A percentile compares a stretch with the other conserved stretches of the same genome.
These are phyloP conservation scores for Dermatophagoides farinae DNA, from an alignment of 1,140 invertebrate genomes.

Conservation along the genomic window DNA sequence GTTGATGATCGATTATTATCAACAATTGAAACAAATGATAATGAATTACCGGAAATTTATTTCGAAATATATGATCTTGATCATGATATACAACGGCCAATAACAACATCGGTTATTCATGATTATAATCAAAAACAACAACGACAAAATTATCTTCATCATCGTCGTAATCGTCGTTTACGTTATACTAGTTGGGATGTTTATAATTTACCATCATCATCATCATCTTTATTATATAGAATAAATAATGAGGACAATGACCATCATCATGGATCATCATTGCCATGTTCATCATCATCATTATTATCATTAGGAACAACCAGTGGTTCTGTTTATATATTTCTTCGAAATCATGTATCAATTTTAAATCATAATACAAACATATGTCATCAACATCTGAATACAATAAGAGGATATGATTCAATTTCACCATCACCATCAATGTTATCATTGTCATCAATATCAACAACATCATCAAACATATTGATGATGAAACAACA, in stretches of 20 bases:
- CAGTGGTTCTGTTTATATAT: not conserved
- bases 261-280: not conserved
- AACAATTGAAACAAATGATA: not conserved
- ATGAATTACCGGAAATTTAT: not conserved
- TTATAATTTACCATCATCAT: not conserved
- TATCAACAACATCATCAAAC: not conserved
- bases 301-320: not conserved
- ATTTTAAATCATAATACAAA: not conserved
- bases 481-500: not conserved
- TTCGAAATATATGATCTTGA: not conserved
- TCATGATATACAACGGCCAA: too few species aligned
- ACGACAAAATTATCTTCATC: not conserved
- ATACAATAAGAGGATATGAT: not conserved
- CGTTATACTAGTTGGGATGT: conserved; percentile 5
- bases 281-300: not conserved
- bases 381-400: not conserved
- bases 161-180: not conserved
- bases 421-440: not conserved
- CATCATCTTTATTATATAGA: not conserved
- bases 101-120: too few species aligned
- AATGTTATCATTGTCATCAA: not conserved
- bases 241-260: not conserved
- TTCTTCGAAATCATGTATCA: not conserved
- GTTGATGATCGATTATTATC: not conserved
- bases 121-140: not conserved